Conservation (phyloP, 2,888 invertebrate species). For the Dusona sp. region DNA sequence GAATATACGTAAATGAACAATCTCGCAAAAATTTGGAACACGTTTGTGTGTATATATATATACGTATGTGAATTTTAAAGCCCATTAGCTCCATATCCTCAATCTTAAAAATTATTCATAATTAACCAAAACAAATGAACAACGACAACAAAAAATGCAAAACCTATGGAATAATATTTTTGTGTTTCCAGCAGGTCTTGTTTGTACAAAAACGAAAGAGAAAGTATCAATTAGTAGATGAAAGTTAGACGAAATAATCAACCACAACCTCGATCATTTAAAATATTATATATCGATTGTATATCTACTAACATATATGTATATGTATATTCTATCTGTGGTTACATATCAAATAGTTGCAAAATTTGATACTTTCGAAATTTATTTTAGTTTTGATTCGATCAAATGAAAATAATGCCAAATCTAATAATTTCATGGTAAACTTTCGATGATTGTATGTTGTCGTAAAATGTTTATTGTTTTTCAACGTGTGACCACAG, state of each 20-base stretch:
- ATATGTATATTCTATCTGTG: neutral
- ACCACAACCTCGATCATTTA: conserved; percentile 31
- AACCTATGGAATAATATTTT: neutral
- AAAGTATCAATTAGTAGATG: conserved; percentile 30
- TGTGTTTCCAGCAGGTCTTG: neutral
- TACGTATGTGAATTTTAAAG: conserved; percentile 8
- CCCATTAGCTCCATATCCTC: neutral
- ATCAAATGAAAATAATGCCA: neutral
- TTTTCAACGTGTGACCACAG: neutral
- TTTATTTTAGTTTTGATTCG: neutral
- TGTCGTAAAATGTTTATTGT: neutral
- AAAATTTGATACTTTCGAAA: neutral
- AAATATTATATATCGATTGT: neutral
- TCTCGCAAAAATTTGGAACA: neutral
- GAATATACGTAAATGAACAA: conserved; percentile 33
- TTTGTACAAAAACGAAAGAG: conserved; percentile 46
- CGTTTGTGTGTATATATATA: neutral
- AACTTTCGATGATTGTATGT: neutral
- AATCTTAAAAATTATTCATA: conserved; percentile 19
- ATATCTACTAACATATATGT: neutral
- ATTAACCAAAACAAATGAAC: conserved; percentile 16
- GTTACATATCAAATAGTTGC: neutral
- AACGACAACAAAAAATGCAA: conserved; percentile 2
- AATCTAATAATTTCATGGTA: neutral
- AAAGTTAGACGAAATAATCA: conserved; percentile 26